Percentiles rank a stretch among this genome's conserved stretches.
These are phyloP conservation scores for Zoanthus gigantus DNA, from an alignment of 92 coral and sea anemone species.

Conservation along the genomic window DNA sequence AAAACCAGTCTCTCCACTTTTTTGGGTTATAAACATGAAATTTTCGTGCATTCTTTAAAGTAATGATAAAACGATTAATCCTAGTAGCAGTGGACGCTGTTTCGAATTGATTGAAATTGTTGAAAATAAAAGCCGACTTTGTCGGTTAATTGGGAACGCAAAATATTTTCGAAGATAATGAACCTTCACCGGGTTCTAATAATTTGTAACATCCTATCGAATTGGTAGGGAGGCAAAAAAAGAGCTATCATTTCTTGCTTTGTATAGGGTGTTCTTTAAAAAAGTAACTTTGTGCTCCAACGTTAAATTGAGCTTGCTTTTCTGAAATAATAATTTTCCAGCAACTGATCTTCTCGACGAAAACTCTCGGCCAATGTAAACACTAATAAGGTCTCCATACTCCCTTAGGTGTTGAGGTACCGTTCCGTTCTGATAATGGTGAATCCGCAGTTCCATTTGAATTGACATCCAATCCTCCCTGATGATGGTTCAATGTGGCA, in stretches of 20 bases:
- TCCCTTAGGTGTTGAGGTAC: slow-evolving; percentile 82
- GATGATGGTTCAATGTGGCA: slow-evolving; percentile 74
- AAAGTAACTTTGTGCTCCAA: no score
- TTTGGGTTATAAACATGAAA: neutral
- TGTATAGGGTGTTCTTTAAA: no score
- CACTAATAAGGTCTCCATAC: slow-evolving; percentile 89
- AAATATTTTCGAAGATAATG: neutral
- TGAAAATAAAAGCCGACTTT: neutral
- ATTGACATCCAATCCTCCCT: slow-evolving; percentile 73
- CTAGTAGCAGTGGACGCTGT: slow-evolving; percentile 18
- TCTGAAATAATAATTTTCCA: neutral
- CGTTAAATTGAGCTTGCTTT: neutral
- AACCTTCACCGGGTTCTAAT: neutral
- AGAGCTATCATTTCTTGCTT: neutral
- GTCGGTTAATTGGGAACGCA: neutral
- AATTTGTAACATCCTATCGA: neutral
- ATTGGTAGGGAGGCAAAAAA: neutral
- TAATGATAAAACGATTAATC: neutral
- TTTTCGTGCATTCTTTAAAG: neutral
- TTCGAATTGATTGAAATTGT: slow-evolving; percentile 1
- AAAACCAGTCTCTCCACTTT: slow-evolving; percentile 6
- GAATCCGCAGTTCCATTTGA: slow-evolving; percentile 70
- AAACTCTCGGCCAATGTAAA: neutral
- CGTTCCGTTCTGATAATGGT: slow-evolving; percentile 80
- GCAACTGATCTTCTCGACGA: neutral